A percentile compares a stretch with the other conserved stretches of the same genome.
Evolutionary conservation across 2,797 vertebrate species (phyloP).

Genomic region (Fundulus diaphanus): DNA sequence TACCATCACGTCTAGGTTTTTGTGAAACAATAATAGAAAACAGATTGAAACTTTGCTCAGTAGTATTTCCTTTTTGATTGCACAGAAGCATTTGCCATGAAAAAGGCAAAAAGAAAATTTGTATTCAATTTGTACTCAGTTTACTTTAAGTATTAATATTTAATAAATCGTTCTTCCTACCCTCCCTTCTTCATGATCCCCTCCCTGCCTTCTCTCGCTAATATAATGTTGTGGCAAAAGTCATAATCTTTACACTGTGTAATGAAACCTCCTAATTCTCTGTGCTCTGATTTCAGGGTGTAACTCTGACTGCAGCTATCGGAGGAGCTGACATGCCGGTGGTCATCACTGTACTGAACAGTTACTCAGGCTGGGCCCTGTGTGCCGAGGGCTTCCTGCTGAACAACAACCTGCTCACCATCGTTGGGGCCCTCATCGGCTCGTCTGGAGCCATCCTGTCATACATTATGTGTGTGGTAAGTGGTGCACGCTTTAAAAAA

Average conservation of each 20-base stretch:
- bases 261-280: neutral
- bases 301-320: conserved; percentile 85
- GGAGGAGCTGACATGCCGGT: conserved; percentile 86
- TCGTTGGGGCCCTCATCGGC: conserved; percentile 77
- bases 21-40: neutral
- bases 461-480: conserved; percentile 84
- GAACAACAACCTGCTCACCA: conserved; percentile 81
- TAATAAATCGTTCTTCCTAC: too few relatives aligned
- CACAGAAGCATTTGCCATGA: neutral
- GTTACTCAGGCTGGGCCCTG: conserved; percentile 85
- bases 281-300: conserved; percentile 65
- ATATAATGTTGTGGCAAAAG: neutral
- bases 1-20: neutral
- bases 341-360: conserved; percentile 85
- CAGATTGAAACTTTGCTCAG: neutral
- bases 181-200: neutral
- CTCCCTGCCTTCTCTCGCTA: neutral
- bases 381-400: conserved; percentile 85
- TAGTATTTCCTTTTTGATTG: neutral
- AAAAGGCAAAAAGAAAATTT: too few relatives aligned
- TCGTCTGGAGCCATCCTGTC: conserved; percentile 83
- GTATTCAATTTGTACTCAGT: neutral
- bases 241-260: neutral
- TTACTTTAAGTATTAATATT: too few relatives aligned
- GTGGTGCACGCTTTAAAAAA: conserved; percentile 34